Evolutionary conservation across 2,113 vertebrate genomes (phyloP).

Genomic region (Ammospiza nelsoni): DNA sequence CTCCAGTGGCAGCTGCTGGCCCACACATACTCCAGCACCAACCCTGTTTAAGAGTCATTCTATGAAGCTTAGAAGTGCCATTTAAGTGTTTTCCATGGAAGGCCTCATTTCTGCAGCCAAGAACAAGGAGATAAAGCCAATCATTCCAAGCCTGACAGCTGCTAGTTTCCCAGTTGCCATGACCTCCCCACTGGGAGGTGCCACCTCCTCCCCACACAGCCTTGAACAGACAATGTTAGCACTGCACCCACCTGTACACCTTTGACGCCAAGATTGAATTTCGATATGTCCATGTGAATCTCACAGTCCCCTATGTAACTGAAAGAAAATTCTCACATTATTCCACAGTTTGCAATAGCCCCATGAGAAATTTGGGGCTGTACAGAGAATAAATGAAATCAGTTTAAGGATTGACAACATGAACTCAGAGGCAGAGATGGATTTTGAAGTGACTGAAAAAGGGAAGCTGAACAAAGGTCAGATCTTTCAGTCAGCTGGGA

Average conservation of each 20-base stretch:
- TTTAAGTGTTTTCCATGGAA: not conserved
- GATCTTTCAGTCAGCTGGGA: not conserved
- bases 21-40: not conserved
- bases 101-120: not conserved
- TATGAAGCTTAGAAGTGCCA: not conserved
- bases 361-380: not conserved
- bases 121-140: not conserved
- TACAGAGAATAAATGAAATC: not conserved
- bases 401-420: not conserved
- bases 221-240: not conserved
- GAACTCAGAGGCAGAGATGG: not conserved
- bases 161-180: not conserved
- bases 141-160: not conserved
- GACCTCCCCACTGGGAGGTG: not conserved
- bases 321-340: conserved; percentile 41
- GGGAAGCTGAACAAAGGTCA: not conserved
- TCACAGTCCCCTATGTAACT: conserved; percentile 92
- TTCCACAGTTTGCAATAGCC: not conserved
- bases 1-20: not conserved
- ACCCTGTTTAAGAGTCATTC: not conserved
- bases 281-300: conserved; percentile 87
- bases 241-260: conserved; percentile 83
- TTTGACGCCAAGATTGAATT: conserved; percentile 88
- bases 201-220: not conserved
- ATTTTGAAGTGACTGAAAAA: not conserved